Evolutionary conservation across 2,113 vertebrate species (phyloP).

Genomic region (Paraplagusia blochii): DNA sequence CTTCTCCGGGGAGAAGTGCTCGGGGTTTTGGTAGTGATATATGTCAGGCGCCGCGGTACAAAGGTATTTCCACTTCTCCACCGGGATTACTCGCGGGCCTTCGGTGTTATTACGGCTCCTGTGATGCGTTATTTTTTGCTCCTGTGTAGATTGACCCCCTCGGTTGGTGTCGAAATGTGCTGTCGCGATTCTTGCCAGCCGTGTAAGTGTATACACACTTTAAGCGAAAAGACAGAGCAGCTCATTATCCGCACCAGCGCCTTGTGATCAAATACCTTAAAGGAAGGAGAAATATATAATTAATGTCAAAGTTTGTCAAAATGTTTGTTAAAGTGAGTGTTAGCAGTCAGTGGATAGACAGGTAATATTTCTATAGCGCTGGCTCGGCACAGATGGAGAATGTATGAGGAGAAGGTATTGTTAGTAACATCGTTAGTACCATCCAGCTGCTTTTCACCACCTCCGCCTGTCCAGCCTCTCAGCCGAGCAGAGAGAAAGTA

Average conservation of each 20-base stretch:
- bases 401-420: constrained; percentile 46
- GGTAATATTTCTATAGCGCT: constrained; percentile 40
- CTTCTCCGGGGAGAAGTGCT: constrained; percentile 63
- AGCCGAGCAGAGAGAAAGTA: constrained; percentile 49
- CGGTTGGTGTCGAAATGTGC: constrained; percentile 42
- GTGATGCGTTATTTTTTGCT: constrained; percentile 58
- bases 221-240: constrained; percentile 21
- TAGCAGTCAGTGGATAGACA: constrained; percentile 36
- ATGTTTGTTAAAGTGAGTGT: constrained; percentile 44
- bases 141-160: constrained; percentile 52
- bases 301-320: constrained; percentile 48
- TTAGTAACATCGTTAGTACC: constrained; percentile 59
- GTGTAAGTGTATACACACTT: constrained; percentile 10
- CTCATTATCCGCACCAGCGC: constrained; percentile 49
- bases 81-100: constrained; percentile 60
- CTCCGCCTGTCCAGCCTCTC: constrained; percentile 58
- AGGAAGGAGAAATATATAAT: constrained; percentile 45
- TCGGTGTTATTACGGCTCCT: constrained; percentile 54
- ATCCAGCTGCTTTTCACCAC: constrained; percentile 64
- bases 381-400: constrained; percentile 29
- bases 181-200: constrained; percentile 25
- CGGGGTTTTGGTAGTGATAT: constrained; percentile 61
- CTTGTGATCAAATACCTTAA: constrained; percentile 53
- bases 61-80: constrained; percentile 61
- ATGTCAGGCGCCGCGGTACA: constrained; percentile 63